These are phyloP conservation scores for Portevinia maculata DNA, from an alignment of 2,888 invertebrate genomes.

Conservation along the genomic window DNA sequence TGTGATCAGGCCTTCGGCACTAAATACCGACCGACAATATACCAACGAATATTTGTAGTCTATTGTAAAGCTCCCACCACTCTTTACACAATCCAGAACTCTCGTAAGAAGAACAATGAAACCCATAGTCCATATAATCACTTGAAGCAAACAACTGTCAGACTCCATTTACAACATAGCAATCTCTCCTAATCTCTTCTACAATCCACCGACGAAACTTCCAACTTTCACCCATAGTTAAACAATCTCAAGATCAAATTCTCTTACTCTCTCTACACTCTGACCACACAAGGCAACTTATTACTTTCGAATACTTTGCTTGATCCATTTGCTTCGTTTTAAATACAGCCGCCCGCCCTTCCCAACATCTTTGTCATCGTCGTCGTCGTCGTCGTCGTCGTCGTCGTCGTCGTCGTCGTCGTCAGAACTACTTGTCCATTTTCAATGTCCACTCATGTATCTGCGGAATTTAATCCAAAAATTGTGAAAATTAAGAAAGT, in stretches of 20 bases:
- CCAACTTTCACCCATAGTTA: neutral
- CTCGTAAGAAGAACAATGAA: neutral
- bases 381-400: conserved; percentile 1
- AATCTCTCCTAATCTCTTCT: neutral
- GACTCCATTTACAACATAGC: neutral
- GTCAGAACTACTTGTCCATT: conserved; percentile 20
- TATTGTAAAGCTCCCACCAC: neutral
- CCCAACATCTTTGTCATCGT: conserved; percentile 4
- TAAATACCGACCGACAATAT: too few relatives aligned
- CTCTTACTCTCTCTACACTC: neutral
- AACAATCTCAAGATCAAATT: conserved; percentile 31
- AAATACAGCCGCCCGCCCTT: neutral
- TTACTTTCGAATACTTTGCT: conserved; percentile 38
- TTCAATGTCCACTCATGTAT: conserved; percentile 53
- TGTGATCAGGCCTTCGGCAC: too few relatives aligned
- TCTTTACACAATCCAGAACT: neutral
- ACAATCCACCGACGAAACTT: neutral
- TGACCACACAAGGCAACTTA: conserved; percentile 37
- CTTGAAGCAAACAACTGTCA: neutral
- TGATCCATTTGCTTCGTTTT: neutral
- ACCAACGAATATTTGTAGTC: too few relatives aligned
- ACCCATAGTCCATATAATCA: neutral
- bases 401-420: too few relatives aligned
- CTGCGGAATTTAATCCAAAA: conserved; percentile 65
- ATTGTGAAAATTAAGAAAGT: conserved; percentile 69